Base-by-base conservation (phyloP, 2,888 invertebrate species). In the Baccha elongata region DNA sequence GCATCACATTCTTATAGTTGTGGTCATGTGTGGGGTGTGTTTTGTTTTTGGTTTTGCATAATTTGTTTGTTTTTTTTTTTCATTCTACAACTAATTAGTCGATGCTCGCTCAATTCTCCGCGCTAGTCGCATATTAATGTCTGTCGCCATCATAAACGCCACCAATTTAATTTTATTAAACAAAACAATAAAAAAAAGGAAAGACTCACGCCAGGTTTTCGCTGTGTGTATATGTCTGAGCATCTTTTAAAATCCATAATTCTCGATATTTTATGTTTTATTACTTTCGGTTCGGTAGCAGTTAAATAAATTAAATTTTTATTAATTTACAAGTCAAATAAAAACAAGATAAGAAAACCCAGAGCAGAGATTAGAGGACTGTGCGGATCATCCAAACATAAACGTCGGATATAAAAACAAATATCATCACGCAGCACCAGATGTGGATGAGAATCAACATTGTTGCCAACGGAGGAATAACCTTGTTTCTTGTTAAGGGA, bases 241-340 rank as follows among this genome's bases (percentile, higher is more conserved):
- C 40, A 32, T 69, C 75, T 69, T 80, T 65, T 60, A 60, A 81
- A 81, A 76, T 62, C 81, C 75, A 81, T 76, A 81, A 81, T 83
- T 83, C 73, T 68, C 73, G 73, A 80, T 84, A 79, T 80, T 80
- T 79, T 85, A 85, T 86, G 85, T 85, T 85, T 86, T 84, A 84
- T 86, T 80, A 83, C 79, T 80, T 85, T 86, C 65, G 85, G 85
- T 86, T 87, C 89, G 86, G 89, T 87, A 89, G 89, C 88, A 81
- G 86, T 85, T 86, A 85, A 86, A 87, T 87, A 86, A 87, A 87
- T 87, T 86, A 88, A 87, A 86, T 86, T 85, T 88, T 88, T 88
- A 88, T 88, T 88, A 89, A 89, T 89, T 89, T 89, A 88, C 88
- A 88, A 88, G 87, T 85, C 86, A 88, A 87, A 88, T 88, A 89